Base-by-base conservation (phyloP, 2,888 invertebrate species). In the Cantharis nigra region DNA sequence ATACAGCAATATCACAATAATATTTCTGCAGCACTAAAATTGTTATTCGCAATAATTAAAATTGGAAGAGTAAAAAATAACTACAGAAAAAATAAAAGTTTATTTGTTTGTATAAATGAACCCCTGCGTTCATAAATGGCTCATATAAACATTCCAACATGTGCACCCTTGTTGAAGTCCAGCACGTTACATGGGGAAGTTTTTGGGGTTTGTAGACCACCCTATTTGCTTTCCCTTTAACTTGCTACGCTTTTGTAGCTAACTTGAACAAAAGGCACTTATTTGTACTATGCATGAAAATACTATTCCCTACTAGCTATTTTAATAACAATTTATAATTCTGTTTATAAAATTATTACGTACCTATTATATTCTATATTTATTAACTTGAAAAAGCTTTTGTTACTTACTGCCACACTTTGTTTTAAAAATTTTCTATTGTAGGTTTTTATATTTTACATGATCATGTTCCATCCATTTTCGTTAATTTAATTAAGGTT, bases 141-240 rank as follows among this genome's bases (percentile, higher is more conserved):
- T 79, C 79, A 74, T 79, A 79, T 78, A 79, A 79, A 78, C 79
- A 79, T 78, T 74, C 75, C 79, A 74, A 71, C 78, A 79, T 79
- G 76, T 79, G 79, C 76, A 76, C 76, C 78, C 78, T 73, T 70
- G 67, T 76, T 73, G 71, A 69, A 73, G 76, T 75, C 76, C 76
- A 74, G 75, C 76, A 76, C 72, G 71, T 65, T 69, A 74, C 65
- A 65, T 62, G 69, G 72, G 72, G 75, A 72, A 72, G 72, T 70
- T 70, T 67, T 26, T 33, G 79, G 76, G 76, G 69, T 73, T n/a
- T 70, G 14, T 16, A 74, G 70, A 69, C 78, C 71, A 74, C 76
- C 76, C 76, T 72, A 65, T 76, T 18, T 74, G 16, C 74, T 64
- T 30, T 70, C 74, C 73, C 69, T 74, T 69, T 72, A 74, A 70